phyloP scores from a whole-genome alignment of 2,113 vertebrate species.

The Cyprinodon tularosa region DNA sequence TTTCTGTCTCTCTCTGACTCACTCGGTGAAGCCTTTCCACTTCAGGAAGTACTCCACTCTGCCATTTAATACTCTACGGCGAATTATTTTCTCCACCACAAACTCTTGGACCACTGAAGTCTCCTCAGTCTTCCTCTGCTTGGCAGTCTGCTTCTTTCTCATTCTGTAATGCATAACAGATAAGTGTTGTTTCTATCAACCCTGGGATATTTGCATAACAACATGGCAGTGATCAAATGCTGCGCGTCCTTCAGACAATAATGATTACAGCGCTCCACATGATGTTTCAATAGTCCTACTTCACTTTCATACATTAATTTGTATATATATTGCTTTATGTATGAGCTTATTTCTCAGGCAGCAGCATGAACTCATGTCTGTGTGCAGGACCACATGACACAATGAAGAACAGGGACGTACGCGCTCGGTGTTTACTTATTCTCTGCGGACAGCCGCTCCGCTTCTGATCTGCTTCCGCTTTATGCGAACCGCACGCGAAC shows the following conservation, averaged over 20 bases:
- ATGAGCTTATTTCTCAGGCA: background rate
- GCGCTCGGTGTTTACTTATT: conserved; percentile 59
- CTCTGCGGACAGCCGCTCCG: conserved; percentile 50
- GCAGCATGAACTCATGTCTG: background rate
- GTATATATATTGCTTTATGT: conserved; percentile 1
- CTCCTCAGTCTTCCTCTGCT: conserved; percentile 97
- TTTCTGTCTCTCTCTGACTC: conserved; percentile 67
- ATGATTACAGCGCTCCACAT: conserved; percentile 65
- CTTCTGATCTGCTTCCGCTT: background rate
- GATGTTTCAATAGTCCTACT: conserved; percentile 31
- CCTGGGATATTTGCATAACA: background rate
- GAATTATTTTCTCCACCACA: conserved; percentile 95
- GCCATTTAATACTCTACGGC: conserved; percentile 90
- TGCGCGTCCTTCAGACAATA: conserved; percentile 41
- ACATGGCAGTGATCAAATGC: conserved; percentile 31
- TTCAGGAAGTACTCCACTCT: conserved; percentile 98
- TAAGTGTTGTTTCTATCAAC: background rate
- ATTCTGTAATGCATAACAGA: conserved; percentile 80
- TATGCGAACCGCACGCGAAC: conserved; percentile 33
- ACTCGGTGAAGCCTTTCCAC: conserved; percentile 99
- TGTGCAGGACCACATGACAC: conserved; percentile 10
- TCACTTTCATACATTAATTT: conserved; percentile 16
- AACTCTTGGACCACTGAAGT: conserved; percentile 92
- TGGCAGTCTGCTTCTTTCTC: conserved; percentile 99
- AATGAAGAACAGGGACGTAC: conserved; percentile 65